phyloP scores from a whole-genome alignment of 2,888 invertebrate species.

The Hyposoter dolosus region DNA sequence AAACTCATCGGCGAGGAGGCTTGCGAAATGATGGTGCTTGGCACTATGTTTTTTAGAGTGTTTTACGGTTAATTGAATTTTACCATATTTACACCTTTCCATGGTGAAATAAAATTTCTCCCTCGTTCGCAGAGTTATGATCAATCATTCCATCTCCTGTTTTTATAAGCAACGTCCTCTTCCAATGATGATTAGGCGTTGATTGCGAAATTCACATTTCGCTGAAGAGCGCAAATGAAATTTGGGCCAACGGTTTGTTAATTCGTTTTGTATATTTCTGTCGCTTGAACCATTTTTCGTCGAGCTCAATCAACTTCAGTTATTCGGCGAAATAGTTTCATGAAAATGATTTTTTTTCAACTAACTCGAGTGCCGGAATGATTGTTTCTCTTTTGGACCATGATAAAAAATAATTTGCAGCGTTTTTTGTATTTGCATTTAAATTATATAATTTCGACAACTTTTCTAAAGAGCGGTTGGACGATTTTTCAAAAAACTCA shows the following conservation, averaged over 20 bases:
- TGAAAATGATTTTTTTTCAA: background rate
- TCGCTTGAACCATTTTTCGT: background rate
- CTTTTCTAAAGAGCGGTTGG: no score
- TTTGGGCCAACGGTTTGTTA: conserved; percentile 6
- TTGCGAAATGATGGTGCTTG: background rate
- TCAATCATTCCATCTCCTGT: background rate
- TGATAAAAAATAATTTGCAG: background rate
- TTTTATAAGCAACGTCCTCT: conserved; percentile 17
- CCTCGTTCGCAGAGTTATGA: background rate
- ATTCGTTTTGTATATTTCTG: conserved; percentile 3
- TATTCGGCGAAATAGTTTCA: background rate
- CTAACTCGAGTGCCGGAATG: background rate
- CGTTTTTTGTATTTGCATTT: no score
- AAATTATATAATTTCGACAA: no score
- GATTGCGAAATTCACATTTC: conserved; percentile 43
- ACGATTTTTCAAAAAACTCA: no score
- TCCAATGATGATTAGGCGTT: conserved; percentile 4
- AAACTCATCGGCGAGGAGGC: conserved; percentile 36
- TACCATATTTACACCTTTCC: conserved; percentile 10
- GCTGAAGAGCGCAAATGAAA: conserved; percentile 15
- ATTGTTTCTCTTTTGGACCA: background rate
- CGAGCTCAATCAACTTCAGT: background rate
- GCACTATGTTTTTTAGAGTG: conserved; percentile 37
- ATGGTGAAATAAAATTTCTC: conserved; percentile 40
- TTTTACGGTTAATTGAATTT: conserved; percentile 56